Percentiles rank a stretch among this genome's conserved stretches.
These are phyloP conservation scores for Todiramphus saurophagus DNA, from an alignment of 2,113 vertebrate genomes.

Conservation along the genomic window DNA sequence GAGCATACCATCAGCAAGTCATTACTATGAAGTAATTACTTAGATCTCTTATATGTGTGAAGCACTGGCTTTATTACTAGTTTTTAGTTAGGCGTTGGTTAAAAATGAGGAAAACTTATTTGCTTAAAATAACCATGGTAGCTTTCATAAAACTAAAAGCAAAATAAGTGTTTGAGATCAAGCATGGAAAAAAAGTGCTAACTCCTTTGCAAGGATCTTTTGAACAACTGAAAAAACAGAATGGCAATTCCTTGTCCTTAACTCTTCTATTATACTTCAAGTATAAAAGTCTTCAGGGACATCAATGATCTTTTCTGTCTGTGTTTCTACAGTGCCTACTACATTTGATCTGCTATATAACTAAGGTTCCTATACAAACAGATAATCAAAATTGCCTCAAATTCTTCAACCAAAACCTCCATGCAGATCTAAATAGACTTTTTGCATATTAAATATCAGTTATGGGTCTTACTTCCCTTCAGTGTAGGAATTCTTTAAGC, in stretches of 20 bases:
- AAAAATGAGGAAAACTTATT: neutral
- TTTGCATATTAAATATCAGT: neutral
- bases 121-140: neutral
- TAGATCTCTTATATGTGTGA: neutral
- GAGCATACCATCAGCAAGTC: neutral
- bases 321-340: neutral
- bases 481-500: neutral
- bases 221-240: neutral
- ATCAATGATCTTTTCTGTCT: neutral
- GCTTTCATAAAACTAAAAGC: neutral
- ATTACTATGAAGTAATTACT: neutral
- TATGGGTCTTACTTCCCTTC: neutral
- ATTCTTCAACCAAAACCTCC: neutral
- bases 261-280: neutral
- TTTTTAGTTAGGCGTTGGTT: neutral
- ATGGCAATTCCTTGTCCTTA: neutral
- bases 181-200: neutral
- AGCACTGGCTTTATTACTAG: neutral
- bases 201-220: neutral
- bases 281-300: neutral
- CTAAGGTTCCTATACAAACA: neutral
- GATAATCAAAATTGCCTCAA: constrained; percentile 5
- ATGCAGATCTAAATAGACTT: neutral
- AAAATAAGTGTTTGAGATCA: neutral
- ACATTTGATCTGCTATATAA: neutral